Conservation (phyloP, 2,888 invertebrate species). For the Ormia ochracea region DNA sequence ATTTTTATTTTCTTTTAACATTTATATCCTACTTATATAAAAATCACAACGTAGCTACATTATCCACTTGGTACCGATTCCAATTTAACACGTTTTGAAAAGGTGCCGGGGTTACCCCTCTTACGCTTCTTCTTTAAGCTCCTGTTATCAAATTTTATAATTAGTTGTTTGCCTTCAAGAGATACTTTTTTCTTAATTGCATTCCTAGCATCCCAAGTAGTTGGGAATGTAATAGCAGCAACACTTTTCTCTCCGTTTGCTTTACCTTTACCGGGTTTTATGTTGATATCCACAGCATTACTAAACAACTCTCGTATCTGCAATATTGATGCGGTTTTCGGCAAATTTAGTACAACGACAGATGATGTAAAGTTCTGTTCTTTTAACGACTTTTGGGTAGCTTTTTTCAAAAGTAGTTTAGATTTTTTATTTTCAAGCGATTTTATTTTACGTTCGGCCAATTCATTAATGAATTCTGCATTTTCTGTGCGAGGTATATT, state of each 20-base stretch:
- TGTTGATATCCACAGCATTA: slow-evolving; percentile 72
- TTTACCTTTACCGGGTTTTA: slow-evolving; percentile 67
- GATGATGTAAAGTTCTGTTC: slow-evolving; percentile 69
- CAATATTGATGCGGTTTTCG: slow-evolving; percentile 67
- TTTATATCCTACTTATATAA: too few species aligned
- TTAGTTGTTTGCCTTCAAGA: slow-evolving; percentile 66
- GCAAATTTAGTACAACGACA: slow-evolving; percentile 71
- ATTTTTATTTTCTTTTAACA: too few species aligned
- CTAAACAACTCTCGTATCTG: slow-evolving; percentile 70
- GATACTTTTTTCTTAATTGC: slow-evolving; percentile 66
- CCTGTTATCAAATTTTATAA: slow-evolving; percentile 68
- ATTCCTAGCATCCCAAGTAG: slow-evolving; percentile 69
- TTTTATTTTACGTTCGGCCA: slow-evolving; percentile 68
- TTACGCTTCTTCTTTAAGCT: slow-evolving; percentile 34
- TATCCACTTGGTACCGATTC: not conserved
- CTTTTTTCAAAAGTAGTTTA: slow-evolving; percentile 67
- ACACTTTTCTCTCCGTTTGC: slow-evolving; percentile 64
- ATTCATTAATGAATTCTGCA: slow-evolving; percentile 67
- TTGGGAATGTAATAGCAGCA: slow-evolving; percentile 71
- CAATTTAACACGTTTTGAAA: not conserved
- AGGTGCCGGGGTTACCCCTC: not conserved
- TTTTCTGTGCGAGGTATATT: slow-evolving; percentile 71
- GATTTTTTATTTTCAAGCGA: slow-evolving; percentile 68
- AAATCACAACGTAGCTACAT: too few species aligned
- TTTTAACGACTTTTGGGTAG: slow-evolving; percentile 64